Evolutionary conservation across 2,888 invertebrate species (phyloP).

Genomic region (Pristionchus exspectatus): DNA sequence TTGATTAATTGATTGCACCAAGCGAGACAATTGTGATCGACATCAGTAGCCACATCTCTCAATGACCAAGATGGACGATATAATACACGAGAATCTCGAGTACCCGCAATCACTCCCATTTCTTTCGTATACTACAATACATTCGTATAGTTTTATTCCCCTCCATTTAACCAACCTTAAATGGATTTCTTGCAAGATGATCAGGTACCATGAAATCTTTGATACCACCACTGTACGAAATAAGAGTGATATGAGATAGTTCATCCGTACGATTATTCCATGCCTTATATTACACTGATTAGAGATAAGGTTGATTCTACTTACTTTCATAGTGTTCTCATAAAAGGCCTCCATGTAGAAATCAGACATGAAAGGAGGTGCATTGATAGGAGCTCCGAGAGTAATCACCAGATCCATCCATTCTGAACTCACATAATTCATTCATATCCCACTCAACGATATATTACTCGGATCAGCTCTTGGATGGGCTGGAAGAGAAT

Average conservation of each 20-base stretch:
- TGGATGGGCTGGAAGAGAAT: slow-evolving; percentile 49
- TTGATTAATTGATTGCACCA: slow-evolving; percentile 79
- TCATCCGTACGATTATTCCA: background rate
- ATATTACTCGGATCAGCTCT: background rate
- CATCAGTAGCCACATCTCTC: slow-evolving; percentile 67
- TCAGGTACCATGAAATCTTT: slow-evolving; percentile 69
- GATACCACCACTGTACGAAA: slow-evolving; percentile 72
- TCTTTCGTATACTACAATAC: background rate
- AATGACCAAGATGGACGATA: slow-evolving; percentile 49
- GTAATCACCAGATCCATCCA: slow-evolving; percentile 43
- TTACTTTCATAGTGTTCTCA: background rate
- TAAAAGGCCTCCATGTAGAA: slow-evolving; percentile 37
- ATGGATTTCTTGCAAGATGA: slow-evolving; percentile 10
- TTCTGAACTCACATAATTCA: background rate
- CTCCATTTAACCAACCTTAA: background rate
- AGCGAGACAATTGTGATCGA: slow-evolving; percentile 78
- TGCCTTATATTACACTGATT: background rate
- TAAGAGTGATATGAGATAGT: slow-evolving; percentile 62
- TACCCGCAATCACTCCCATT: background rate
- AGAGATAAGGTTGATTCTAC: background rate
- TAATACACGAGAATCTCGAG: slow-evolving; percentile 2
- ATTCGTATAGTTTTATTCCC: background rate
- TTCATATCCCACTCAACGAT: background rate
- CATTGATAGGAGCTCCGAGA: slow-evolving; percentile 41
- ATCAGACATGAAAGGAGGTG: slow-evolving; percentile 42